Evolutionary conservation across 2,888 invertebrate genomes (phyloP), one percentile per base, ranked within the genome.

Genomic region (Apotomis turbidana): DNA sequence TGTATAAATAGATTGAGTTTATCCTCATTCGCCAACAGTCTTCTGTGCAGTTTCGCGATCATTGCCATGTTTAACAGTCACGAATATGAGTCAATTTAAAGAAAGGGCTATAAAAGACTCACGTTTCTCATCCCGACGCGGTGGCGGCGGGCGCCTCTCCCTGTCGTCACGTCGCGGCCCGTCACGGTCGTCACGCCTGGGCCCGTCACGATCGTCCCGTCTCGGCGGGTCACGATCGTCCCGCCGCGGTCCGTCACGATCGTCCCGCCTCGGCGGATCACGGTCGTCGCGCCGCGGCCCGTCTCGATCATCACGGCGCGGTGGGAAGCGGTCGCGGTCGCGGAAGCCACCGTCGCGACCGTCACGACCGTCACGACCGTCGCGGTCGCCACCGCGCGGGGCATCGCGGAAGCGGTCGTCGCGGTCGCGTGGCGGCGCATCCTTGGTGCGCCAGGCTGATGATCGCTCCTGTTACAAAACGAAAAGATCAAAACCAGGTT

Each of bases 61-160:
- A 27, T 27, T 27, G 27, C 27, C 2, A 27, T 27, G 27, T 27
- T 27, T 27, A 27, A 27, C 1, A 27, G 27, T 27, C 2, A 27
- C 27, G 27, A 27, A 27, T 27, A 27, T 27, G 27, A 27, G 27
- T 2, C 27, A 27, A 27, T 27, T 27, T 27, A 27, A 27, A 27
- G 27, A 27, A 27, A 27, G 27, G 27, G 27, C 27, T 27, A 27
- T 27, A 27, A 27, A 27, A 2, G n/a, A 85, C 87, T 88, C 74
- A 93, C 93, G 90, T 85, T 93, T 93, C 1, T 94, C 94, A 3
- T 94, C 94, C 51, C 93, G 90, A 5, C 87, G 85, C 55, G 86
- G 86, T 71, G 36, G 57, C 36, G 76, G 60, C 78, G 74, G 15
- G 73, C 67, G 41, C 62, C 57, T n/a, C 36, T 74, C 75, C 38